A percentile compares a stretch with the other conserved stretches of the same genome.
Conservation (phyloP, 2,888 invertebrate species). For the Acanthosepion esculentum region DNA sequence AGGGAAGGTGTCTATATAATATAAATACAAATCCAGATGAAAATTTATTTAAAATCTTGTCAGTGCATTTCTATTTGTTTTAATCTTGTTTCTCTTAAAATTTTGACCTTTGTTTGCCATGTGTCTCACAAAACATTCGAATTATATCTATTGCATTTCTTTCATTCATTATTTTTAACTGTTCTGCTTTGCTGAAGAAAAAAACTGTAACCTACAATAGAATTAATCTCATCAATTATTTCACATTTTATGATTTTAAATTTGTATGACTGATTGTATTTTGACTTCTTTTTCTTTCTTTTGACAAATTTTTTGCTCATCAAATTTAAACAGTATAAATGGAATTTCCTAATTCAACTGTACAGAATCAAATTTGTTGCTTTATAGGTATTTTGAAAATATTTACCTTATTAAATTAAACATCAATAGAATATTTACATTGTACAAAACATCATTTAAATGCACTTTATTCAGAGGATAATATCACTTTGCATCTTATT, state of each 20-base stretch:
- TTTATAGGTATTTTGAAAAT: neutral
- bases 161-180: neutral
- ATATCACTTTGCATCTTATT: too few relatives aligned
- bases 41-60: neutral
- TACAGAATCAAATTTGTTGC: neutral
- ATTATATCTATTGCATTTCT: neutral
- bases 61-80: neutral
- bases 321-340: neutral
- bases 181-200: neutral
- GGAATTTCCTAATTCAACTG: neutral
- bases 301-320: too few relatives aligned
- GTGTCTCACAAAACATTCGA: neutral
- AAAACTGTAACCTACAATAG: neutral
- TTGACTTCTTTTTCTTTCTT: neutral
- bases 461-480: too few relatives aligned
- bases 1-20: too few relatives aligned
- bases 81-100: neutral
- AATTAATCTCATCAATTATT: neutral
- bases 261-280: neutral
- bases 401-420: neutral
- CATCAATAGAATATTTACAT: neutral
- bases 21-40: neutral
- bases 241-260: neutral
- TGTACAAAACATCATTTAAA: too few relatives aligned
- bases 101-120: neutral